These are phyloP conservation scores for Agrilus planipennis DNA, from an alignment of 1,140 invertebrate species.

Conservation along the genomic window DNA sequence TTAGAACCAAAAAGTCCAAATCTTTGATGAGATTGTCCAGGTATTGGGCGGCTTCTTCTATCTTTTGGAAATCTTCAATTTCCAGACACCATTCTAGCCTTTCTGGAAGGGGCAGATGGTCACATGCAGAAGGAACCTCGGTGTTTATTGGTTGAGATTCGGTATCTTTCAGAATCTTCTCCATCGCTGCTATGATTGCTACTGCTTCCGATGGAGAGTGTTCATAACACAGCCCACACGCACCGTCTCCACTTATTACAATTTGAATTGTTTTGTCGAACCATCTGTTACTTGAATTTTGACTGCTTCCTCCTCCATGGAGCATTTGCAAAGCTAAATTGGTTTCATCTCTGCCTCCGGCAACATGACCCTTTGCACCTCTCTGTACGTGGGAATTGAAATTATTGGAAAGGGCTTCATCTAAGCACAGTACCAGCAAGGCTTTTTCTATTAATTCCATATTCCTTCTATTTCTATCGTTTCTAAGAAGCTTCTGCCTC, in stretches of 20 bases:
- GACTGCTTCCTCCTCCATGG: background rate
- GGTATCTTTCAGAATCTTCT: background rate
- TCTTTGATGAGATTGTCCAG: background rate
- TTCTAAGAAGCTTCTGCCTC: constrained; percentile 56
- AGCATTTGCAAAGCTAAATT: constrained; percentile 48
- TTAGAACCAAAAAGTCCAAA: background rate
- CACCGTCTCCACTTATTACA: background rate
- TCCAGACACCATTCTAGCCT: constrained; percentile 71
- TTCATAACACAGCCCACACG: background rate
- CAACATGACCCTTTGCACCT: constrained; percentile 34
- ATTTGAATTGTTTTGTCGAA: background rate
- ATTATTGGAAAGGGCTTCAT: constrained; percentile 54
- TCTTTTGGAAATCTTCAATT: constrained; percentile 44
- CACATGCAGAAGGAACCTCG: background rate
- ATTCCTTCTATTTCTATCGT: constrained; percentile 68
- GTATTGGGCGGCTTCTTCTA: background rate
- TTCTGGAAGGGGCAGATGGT: background rate
- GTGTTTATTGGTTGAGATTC: background rate
- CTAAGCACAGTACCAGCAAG: constrained; percentile 79
- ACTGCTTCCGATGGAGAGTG: background rate
- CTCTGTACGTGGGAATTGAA: constrained; percentile 46
- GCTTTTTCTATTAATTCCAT: constrained; percentile 73
- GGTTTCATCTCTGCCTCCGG: constrained; percentile 62
- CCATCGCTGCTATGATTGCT: constrained; percentile 34
- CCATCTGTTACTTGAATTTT: background rate